Base-by-base conservation (phyloP, 2,888 invertebrate genomes). In the Lamellibrachia columna region DNA sequence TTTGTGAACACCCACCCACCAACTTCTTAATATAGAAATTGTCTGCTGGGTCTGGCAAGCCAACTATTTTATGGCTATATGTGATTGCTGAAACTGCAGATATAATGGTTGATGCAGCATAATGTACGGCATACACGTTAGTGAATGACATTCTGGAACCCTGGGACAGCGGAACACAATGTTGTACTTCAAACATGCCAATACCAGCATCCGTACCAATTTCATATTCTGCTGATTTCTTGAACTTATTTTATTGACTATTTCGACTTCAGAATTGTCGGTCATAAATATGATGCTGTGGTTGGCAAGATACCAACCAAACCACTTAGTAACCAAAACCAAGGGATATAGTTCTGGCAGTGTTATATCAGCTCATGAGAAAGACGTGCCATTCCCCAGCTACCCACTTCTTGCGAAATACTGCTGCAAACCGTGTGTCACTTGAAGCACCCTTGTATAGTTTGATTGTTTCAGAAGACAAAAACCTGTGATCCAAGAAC, bases 371-470 rank as follows among this genome's bases (percentile, higher is more conserved):
- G 91, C 22, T n/a, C 28, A 91, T 91, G 53, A 91, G 40, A 91
- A 92, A 6, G 55, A 92, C 22, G 3, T 53, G 92, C 92, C 92
- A 92, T 11, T 92, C 55, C 53, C 55, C 40, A 92, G 15, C 53
- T n/a, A 92, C 53, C 55, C 92, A 92, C 92, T 53, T 92, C 22
- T 53, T 92, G 53, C 55, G n/a, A 40, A 53, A 92, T 53, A 58
- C 28, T 6, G 55, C 55, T 55, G 92, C 53, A 55, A 92, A 92
- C 11, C 53, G 28, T 15, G 28, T 53, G 53, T 92, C 55, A 40
- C 40, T 40, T 40, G 40, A 40, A 40, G 92, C 92, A 92, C 53
- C 55, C 15, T 53, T 92, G 92, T 92, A 92, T n/a, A 92, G 15
- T 53, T 92, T 55, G 53, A 55, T 92, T 53, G 92, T 22, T 9